Percentiles rank a stretch among this genome's conserved stretches.
phyloP scores from a whole-genome alignment of 2,797 vertebrate species.

The Remorina albescens region DNA sequence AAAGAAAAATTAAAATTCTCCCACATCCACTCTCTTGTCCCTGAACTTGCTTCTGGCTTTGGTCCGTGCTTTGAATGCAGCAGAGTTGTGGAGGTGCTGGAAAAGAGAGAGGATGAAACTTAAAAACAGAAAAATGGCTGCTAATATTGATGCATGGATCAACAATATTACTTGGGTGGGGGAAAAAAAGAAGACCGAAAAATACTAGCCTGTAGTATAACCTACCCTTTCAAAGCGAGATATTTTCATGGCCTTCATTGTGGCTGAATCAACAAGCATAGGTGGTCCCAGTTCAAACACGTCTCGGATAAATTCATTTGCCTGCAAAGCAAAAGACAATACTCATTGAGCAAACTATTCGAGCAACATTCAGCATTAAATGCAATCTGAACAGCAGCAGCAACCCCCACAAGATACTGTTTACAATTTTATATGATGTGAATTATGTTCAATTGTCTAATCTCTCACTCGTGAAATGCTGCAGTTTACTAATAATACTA shows the following conservation, averaged over 20 bases:
- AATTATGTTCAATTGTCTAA: constrained; percentile 17
- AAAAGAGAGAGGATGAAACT: background rate
- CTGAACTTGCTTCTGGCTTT: constrained; percentile 97
- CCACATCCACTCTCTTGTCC: constrained; percentile 96
- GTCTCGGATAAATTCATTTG: constrained; percentile 96
- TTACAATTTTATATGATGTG: background rate
- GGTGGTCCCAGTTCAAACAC: constrained; percentile 98
- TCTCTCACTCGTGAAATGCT: constrained; percentile 19
- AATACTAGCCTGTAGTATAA: background rate
- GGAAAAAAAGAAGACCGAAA: too few species aligned
- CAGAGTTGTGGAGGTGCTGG: constrained; percentile 97
- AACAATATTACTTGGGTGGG: background rate
- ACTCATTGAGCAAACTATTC: background rate
- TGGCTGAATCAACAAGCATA: constrained; percentile 91
- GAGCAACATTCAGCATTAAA: too few species aligned
- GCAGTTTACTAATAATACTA: background rate
- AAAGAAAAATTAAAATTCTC: constrained; percentile 88
- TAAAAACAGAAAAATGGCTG: constrained; percentile 8
- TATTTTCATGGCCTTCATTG: constrained; percentile 96
- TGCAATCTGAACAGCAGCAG: background rate
- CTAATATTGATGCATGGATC: background rate
- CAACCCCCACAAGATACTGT: background rate
- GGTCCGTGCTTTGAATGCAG: constrained; percentile 97
- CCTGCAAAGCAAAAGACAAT: constrained; percentile 75
- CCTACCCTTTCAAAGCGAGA: constrained; percentile 95